A percentile compares a stretch with the other conserved stretches of the same genome.
These are phyloP conservation scores for Monarcha castaneiventris DNA, from an alignment of 2,113 vertebrate species.

Conservation along the genomic window DNA sequence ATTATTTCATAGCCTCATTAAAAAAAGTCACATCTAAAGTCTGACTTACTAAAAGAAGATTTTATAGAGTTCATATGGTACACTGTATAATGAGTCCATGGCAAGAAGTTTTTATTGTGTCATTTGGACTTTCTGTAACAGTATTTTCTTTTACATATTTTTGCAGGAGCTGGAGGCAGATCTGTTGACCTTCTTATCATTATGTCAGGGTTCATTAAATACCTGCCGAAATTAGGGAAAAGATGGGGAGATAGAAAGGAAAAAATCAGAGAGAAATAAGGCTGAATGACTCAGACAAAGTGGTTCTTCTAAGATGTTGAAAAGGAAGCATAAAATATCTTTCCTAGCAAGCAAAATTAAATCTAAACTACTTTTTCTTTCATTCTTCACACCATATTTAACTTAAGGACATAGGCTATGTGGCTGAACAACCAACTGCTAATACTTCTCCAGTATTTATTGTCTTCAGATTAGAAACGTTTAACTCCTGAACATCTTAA, in stretches of 20 bases:
- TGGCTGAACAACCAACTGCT: not conserved
- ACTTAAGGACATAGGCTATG: not conserved
- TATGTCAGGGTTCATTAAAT: not conserved
- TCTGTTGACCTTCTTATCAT: not conserved
- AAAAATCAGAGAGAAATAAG: not conserved
- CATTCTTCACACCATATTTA: not conserved
- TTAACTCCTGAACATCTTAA: not conserved
- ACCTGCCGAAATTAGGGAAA: not conserved
- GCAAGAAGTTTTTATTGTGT: not conserved
- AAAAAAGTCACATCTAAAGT: not conserved
- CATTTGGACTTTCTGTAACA: not conserved
- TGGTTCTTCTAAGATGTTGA: not conserved
- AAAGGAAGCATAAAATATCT: not conserved
- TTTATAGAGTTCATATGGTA: not conserved
- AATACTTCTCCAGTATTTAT: not conserved
- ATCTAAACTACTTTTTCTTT: not conserved
- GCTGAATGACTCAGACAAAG: not conserved
- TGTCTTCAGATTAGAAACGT: not conserved
- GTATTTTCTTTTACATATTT: not conserved
- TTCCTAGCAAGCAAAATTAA: not conserved
- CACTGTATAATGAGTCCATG: no score
- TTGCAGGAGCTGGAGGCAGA: fast-evolving
- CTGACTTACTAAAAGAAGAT: not conserved
- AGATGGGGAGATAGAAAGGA: not conserved
- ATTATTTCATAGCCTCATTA: not conserved